These are phyloP conservation scores for Cheilosia vulpina DNA, from an alignment of 2,888 invertebrate genomes.

Conservation along the genomic window DNA sequence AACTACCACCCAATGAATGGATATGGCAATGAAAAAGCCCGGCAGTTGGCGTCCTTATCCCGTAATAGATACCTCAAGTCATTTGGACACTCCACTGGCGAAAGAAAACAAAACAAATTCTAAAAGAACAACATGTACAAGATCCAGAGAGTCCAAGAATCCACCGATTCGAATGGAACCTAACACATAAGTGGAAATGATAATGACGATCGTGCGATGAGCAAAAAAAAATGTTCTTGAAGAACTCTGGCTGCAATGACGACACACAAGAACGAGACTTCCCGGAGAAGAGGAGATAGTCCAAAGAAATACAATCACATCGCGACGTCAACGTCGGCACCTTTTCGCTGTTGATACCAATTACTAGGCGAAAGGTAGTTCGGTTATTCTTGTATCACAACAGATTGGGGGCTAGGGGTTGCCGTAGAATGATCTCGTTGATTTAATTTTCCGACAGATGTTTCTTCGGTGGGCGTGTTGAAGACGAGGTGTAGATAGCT, in stretches of 20 bases:
- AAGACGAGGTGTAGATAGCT: slow-evolving; percentile 20
- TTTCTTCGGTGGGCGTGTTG: slow-evolving; percentile 18
- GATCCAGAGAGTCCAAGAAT: slow-evolving; percentile 50
- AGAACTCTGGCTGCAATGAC: slow-evolving; percentile 7
- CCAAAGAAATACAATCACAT: slow-evolving; percentile 35
- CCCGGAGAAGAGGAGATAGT: slow-evolving; percentile 27
- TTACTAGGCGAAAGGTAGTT: slow-evolving; percentile 33
- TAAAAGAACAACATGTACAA: slow-evolving; percentile 13
- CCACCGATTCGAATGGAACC: slow-evolving; percentile 46
- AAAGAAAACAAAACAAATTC: neutral
- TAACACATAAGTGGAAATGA: slow-evolving; percentile 18
- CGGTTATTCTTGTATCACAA: slow-evolving; percentile 10
- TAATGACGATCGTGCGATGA: slow-evolving; percentile 58
- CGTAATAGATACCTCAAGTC: slow-evolving; percentile 65
- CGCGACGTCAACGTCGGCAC: slow-evolving; percentile 16
- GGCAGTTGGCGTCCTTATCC: slow-evolving; percentile 63
- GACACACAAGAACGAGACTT: slow-evolving; percentile 47
- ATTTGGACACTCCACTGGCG: slow-evolving; percentile 20
- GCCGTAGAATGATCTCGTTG: slow-evolving; percentile 43
- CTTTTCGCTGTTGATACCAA: slow-evolving; percentile 47
- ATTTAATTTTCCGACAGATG: slow-evolving; percentile 51
- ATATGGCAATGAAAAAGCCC: slow-evolving; percentile 55
- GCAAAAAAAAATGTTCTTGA: slow-evolving; percentile 22
- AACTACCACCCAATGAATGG: slow-evolving; percentile 46
- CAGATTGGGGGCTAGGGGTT: slow-evolving; percentile 28